Base-by-base conservation (phyloP, 1,140 invertebrate species). In the Cyphomyrmex costatus region DNA sequence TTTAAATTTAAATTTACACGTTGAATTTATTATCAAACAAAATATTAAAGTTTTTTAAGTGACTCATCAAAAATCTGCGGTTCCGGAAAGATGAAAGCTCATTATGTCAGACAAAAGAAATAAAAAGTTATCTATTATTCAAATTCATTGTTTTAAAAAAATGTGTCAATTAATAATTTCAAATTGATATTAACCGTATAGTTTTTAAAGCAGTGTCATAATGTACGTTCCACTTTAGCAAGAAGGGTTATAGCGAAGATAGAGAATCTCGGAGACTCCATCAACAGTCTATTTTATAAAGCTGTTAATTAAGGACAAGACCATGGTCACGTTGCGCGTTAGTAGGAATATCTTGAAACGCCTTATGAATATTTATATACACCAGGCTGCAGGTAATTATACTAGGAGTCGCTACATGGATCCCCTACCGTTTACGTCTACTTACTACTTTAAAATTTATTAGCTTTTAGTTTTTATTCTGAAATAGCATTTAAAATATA, bases 301-400 rank as follows among this genome's bases (percentile, higher is more conserved):
- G 61, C 77, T 86, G 87, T 90, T 90, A 88, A 90, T 90, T 90
- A 90, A 90, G 87, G 51, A 79, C 87, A 88, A 80, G 88, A 76
- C 85, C 65, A 77, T 46, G 84, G 66, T 84, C 74, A 78, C 87
- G 87, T 89, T 42, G 60, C 86, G 49, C 78, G 71, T 88, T 88
- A 89, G 73, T 80, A 76, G 53, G 84, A 86, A 90, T 88, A 84
- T 86, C 88, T 88, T 74, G 78, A 84, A 88, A 88, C 88, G 78
- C 60, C 51, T 86, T 78, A 90, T 90, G 88, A 90, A 90, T 90
- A 90, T 90, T 90, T 86, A 90, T 88, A 71, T 46, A 58, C 61
- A 33, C 33, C 33, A 60, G 56, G 77, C 77, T 71, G 46, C 60
- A 60, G 80, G 70, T 88, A 89, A 89, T 89, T 89, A 89, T 86